Evolutionary conservation across 1,140 invertebrate genomes (phyloP), one percentile per base, ranked within the genome.

Genomic region (Solen grandis): DNA sequence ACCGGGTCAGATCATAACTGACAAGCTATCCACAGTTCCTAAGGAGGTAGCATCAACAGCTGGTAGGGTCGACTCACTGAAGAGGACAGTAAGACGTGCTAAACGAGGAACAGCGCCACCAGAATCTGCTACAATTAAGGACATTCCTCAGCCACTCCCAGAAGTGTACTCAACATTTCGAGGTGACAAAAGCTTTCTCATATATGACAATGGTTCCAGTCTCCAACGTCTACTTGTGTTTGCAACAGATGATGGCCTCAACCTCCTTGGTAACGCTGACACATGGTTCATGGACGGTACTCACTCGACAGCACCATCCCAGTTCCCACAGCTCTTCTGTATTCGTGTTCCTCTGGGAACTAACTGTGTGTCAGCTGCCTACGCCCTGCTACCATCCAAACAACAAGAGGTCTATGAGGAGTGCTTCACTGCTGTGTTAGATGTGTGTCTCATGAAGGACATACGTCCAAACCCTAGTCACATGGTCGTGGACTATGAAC

Each of bases 231-330:
- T 69, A 5, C 3, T 69, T 3, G 46, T 69, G 38, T 69, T 69
- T 35, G n/a, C 66, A 14, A 14, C 4, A 2, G 66, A 52, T 2
- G 22, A 5, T 19, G 41, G 41, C 19, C 41, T 46, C 8, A 46
- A 46, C 8, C 8, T 46, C 41, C 41, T 46, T 25, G 46, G 55
- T 5, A 25, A 57, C 8, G 25, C 55, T 25, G 22, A 19, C 25
- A 22, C 13, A 19, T 65, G 62, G 62, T 65, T 38, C 35, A 65
- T 65, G 62, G 62, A 65, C 22, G 62, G 62, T 5, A 65, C 62
- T 10, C 62, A 65, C 19, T 65, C 62, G n/a, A 65, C 62, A n/a
- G 2, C 25, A 22, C 62, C 33, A 5, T 5, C 8, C 2, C 62
- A 65, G n/a, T 65, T 65, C 22, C 2, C 31, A 36, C 62, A 65